A percentile compares a stretch with the other conserved stretches of the same genome.
Evolutionary conservation across 2,888 invertebrate genomes (phyloP).

Genomic region (Apamea monoglypha): DNA sequence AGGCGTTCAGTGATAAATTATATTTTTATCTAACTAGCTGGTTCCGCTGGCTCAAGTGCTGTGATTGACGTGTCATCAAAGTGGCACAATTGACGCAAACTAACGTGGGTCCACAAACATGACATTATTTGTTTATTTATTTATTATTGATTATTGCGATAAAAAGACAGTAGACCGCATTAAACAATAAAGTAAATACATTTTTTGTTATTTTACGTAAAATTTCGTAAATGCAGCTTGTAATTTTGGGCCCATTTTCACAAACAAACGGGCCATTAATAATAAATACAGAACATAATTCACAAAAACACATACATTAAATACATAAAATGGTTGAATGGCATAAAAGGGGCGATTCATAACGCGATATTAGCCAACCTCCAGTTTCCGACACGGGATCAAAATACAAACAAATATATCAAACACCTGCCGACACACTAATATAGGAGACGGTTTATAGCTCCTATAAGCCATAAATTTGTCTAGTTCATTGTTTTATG

Average conservation of each 20-base stretch:
- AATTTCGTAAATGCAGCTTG: not conserved
- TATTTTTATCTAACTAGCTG: constrained; percentile 27
- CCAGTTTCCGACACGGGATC: constrained; percentile 63
- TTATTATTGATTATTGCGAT: constrained; percentile 13
- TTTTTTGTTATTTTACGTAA: not conserved
- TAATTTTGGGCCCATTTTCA: constrained; percentile 7
- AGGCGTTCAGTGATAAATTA: constrained; percentile 9
- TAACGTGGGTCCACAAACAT: not conserved
- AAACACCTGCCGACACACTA: constrained; percentile 58
- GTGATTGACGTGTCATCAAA: constrained; percentile 45
- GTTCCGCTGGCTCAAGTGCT: constrained; percentile 22
- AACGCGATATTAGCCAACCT: constrained; percentile 27
- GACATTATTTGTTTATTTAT: not conserved
- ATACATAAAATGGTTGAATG: constrained; percentile 41
- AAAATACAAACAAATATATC: constrained; percentile 67
- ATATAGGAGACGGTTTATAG: constrained; percentile 60
- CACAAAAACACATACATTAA: constrained; percentile 54
- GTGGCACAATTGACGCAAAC: constrained; percentile 14
- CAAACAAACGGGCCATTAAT: constrained; percentile 41
- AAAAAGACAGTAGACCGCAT: not conserved
- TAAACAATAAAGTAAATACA: not conserved
- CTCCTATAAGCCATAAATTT: constrained; percentile 67
- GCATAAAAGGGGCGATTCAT: constrained; percentile 61
- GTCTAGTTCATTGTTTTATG: constrained; percentile 64
- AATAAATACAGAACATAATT: constrained; percentile 55